Conservation (phyloP, 2,113 vertebrate species). For the Crypturellus undulatus region DNA sequence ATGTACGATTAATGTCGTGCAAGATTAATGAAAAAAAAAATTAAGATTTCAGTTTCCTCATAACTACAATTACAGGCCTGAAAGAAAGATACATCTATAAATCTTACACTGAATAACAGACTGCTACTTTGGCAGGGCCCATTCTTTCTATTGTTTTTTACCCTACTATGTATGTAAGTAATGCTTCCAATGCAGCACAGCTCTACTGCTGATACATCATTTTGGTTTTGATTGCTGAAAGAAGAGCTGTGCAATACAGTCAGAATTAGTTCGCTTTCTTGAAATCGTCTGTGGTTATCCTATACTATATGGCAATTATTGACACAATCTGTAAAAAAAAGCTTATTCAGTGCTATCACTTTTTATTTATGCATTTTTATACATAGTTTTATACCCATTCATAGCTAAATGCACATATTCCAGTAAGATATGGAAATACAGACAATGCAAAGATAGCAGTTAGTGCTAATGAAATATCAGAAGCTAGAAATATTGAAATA, state of each 20-base stretch:
- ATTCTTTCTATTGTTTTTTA: background rate
- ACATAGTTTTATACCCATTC: background rate
- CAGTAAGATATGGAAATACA: background rate
- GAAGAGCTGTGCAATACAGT: slow-evolving; percentile 2
- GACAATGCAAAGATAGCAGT: background rate
- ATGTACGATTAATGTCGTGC: rapidly evolving
- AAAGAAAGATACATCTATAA: background rate
- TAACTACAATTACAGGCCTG: background rate
- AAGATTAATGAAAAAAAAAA: background rate
- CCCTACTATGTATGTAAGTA: slow-evolving; percentile 2
- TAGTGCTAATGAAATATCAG: background rate
- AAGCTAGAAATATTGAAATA: background rate
- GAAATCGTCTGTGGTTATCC: background rate
- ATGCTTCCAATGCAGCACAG: slow-evolving; percentile 21
- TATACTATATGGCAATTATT: background rate
- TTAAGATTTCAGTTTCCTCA: background rate
- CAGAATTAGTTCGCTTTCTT: background rate
- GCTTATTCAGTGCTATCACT: background rate
- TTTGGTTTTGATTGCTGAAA: slow-evolving; percentile 59
- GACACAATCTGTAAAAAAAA: rapidly evolving
- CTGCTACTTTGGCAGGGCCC: background rate
- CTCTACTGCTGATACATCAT: slow-evolving; percentile 23
- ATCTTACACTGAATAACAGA: background rate
- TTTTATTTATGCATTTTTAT: background rate
- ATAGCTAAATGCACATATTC: background rate